Evolutionary conservation across 2,113 vertebrate species (phyloP).

Genomic region (Nesogale talazaci): DNA sequence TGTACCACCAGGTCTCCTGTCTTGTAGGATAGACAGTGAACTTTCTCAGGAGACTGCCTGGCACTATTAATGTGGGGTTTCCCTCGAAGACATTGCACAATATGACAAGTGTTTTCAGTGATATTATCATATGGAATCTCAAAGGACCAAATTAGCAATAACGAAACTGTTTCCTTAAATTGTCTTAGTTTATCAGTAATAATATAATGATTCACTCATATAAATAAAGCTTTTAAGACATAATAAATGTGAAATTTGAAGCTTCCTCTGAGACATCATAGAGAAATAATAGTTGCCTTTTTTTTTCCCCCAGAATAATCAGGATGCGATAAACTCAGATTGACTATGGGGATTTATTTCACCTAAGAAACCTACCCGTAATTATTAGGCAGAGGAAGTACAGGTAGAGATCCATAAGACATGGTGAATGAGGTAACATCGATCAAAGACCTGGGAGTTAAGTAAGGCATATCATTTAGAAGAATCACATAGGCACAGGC

Average conservation of each 20-base stretch:
- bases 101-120: neutral
- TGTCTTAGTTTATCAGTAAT: neutral
- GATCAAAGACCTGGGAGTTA: neutral
- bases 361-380: neutral
- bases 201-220: neutral
- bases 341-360: neutral
- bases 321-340: neutral
- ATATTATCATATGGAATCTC: neutral
- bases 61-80: neutral
- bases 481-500: neutral
- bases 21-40: neutral
- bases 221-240: slow-evolving; percentile 2
- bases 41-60: neutral
- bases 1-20: too few relatives aligned
- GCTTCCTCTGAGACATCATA: neutral
- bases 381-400: neutral
- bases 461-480: neutral
- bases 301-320: too few relatives aligned
- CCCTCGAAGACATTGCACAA: neutral
- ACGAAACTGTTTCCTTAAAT: neutral
- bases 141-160: neutral
- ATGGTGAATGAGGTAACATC: neutral
- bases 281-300: neutral
- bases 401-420: neutral
- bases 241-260: neutral